These are phyloP conservation scores for Drosophila neocordata DNA, from an alignment of 1,140 invertebrate genomes.

Conservation along the genomic window DNA sequence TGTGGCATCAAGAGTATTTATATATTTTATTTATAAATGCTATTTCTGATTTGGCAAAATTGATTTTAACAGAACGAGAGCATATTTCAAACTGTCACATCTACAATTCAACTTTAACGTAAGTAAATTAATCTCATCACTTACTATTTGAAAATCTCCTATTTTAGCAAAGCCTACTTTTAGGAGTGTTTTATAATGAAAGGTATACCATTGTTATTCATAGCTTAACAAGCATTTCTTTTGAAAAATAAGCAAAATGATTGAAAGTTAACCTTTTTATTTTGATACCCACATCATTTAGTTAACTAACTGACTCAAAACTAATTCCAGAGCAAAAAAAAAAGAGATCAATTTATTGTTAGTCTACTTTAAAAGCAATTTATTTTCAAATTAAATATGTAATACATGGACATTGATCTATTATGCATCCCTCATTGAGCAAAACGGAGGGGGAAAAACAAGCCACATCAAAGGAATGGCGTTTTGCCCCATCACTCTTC, in stretches of 20 bases:
- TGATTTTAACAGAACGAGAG: no score
- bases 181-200: background rate
- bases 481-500: background rate
- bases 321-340: background rate
- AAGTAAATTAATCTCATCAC: no score
- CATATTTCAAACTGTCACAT: no score
- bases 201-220: no score
- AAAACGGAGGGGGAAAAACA: background rate
- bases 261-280: background rate
- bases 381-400: conserved; percentile 7
- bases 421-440: background rate
- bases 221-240: no score
- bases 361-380: background rate
- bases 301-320: background rate
- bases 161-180: background rate
- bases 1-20: no score
- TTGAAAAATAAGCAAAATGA: background rate
- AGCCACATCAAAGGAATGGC: background rate
- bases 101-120: no score
- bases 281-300: background rate
- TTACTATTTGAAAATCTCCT: background rate
- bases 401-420: conserved; percentile 1
- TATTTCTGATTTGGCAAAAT: no score
- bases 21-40: no score
- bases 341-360: background rate